Evolutionary conservation across 2,113 vertebrate genomes (phyloP), one percentile per base, ranked within the genome.

Genomic region (Tragulus kanchil): DNA sequence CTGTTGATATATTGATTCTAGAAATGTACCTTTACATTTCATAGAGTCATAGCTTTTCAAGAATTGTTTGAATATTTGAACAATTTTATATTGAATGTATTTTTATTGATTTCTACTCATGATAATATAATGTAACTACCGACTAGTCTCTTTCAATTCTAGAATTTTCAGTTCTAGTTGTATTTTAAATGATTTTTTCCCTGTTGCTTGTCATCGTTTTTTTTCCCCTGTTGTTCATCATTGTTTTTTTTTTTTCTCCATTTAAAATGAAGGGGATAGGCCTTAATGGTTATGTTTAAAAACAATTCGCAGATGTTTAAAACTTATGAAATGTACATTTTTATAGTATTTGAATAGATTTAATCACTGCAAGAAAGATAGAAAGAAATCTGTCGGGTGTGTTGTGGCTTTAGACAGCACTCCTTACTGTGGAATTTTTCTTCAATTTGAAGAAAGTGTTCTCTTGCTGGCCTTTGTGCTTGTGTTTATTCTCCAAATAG

Each of bases 71-170:
- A 95, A 56, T 92, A 67, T 28, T 78, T 93, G 14, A 78, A 82
- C 28, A 93, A 28, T 36, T 96, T 84, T 65, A 79, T 82, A 84
- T 36, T 96, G 25, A 75, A 64, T 88, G 4, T 77, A 67, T 93
- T 97, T 91, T 92, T 73, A 89, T 25, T 89, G 48, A 71, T 96
- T 87, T 69, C 73, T 96, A 36, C 54, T 90, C 10, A 31, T 78
- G 21, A 62, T 48, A 48, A 81, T 92, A 86, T 36, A 86, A 71
- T 58, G 26, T 59, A 87, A 45, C 56, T 77, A 36, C n/a, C 75
- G 1, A 61, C 19, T 54, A 54, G 50, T 96, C 83, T 84, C 42
- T 97, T 93, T 82, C 56, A 95, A 14, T 67, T 93, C 26, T 65
- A 67, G 19, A 96, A n/a, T 61, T 31, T 81, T 77, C 36, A 36